Base-by-base conservation (phyloP, 2,113 vertebrate species). In the Phyllopteryx taeniolatus region DNA sequence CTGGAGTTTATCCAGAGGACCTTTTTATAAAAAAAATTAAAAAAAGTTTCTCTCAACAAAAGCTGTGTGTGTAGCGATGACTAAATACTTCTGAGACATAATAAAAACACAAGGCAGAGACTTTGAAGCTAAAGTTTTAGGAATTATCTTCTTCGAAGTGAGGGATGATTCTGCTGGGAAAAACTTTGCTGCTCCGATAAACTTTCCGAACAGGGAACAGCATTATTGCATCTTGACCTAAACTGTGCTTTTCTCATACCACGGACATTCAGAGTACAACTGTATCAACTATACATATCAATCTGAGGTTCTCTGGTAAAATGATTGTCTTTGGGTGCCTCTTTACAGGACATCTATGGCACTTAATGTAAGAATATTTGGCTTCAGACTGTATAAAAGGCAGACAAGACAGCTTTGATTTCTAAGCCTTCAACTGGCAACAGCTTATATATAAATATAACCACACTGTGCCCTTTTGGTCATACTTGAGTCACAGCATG, bases 361-460 rank as follows among this genome's bases (percentile, higher is more conserved):
- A 53, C 17, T 20, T 20, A 20, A 47, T 47, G 12, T 20, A 51
- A 20, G 49, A 54, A n/a, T 46, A 15, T 56, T 60, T 51, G 46
- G 10, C 46, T 53, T 39, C 54, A 15, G 35, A 43, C 20, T 60
- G 33, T 79, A 62, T 67, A 57, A 73, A 22, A 44, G 20, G 46
- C 47, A 80, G 70, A 65, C 72, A 5, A 71, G 71, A 86, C 79
- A 84, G 79, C 64, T 87, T 81, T 89, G 76, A 73, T 76, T 79
- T 72, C 64, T 22, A 71, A 59, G 75, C 71, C 78, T 82, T 61
- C 79, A 79, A 60, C 13, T 73, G 74, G 77, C 68, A 74, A 33
- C 71, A 76, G 35, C 2, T 39, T 39, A n/a, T n/a, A 75, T 83
- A 63, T n/a, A 85, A 80, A 79, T 82, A 79, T 63, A 82, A 46